These are phyloP conservation scores for Chitala chitala DNA, from an alignment of 2,113 vertebrate species.

Conservation along the genomic window DNA sequence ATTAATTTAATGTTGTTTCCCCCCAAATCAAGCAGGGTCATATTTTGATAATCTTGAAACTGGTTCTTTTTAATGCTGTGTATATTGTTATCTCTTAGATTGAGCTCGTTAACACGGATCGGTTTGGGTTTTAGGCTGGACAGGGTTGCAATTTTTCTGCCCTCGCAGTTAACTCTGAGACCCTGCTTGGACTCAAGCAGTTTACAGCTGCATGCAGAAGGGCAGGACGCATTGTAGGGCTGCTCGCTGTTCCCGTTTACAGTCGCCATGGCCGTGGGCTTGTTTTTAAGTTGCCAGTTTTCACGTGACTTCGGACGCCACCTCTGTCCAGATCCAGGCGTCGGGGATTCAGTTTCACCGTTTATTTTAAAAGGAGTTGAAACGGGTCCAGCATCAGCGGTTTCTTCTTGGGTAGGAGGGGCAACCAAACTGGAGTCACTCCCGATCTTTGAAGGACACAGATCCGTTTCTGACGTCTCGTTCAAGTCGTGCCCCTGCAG, in stretches of 20 bases:
- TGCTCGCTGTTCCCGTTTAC: slow-evolving; percentile 51
- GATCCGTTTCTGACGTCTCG: slow-evolving; percentile 87
- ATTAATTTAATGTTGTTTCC: slow-evolving; percentile 91
- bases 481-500: slow-evolving; percentile 95
- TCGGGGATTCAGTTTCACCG: slow-evolving; percentile 73
- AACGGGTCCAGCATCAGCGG: slow-evolving; percentile 70
- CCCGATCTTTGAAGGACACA: slow-evolving; percentile 85
- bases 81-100: slow-evolving; percentile 92
- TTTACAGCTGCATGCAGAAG: slow-evolving; percentile 79
- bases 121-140: slow-evolving; percentile 85
- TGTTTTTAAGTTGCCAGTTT: slow-evolving; percentile 94
- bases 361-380: slow-evolving; percentile 81
- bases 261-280: slow-evolving; percentile 75
- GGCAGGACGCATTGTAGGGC: slow-evolving; percentile 67
- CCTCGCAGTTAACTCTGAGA: slow-evolving; percentile 93
- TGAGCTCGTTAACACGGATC: slow-evolving; percentile 78
- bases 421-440: slow-evolving; percentile 87
- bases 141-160: slow-evolving; percentile 86
- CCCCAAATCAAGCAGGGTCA: slow-evolving; percentile 87
- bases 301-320: slow-evolving; percentile 86
- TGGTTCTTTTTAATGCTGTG: slow-evolving; percentile 85
- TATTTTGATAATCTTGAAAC: slow-evolving; percentile 82
- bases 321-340: slow-evolving; percentile 65
- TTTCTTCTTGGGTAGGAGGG: slow-evolving; percentile 89
- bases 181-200: slow-evolving; percentile 80